Conservation (phyloP, 2,113 vertebrate species). For the Girardinichthys multiradiatus region DNA sequence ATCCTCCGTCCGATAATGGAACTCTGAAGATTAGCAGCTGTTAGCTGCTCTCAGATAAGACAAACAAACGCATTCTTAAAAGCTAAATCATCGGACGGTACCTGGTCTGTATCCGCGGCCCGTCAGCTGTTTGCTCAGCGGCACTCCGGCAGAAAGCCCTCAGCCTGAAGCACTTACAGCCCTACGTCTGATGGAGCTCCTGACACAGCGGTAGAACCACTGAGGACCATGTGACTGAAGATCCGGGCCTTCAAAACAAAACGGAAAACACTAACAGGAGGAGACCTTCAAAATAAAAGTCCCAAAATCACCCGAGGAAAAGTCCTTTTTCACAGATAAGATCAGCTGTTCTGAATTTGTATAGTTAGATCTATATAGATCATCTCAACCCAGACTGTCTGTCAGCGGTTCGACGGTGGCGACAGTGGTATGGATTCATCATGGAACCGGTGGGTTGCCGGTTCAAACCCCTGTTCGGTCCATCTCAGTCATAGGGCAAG, state of each 20-base stretch:
- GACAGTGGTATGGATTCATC: too few relatives aligned
- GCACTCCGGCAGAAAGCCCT: background rate
- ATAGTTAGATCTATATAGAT: too few relatives aligned
- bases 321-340: too few relatives aligned
- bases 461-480: too few relatives aligned
- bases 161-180: background rate
- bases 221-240: conserved; percentile 6
- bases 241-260: background rate
- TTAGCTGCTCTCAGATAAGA: background rate
- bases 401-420: too few relatives aligned
- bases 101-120: background rate
- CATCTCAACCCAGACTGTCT: too few relatives aligned
- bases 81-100: background rate
- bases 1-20: conserved; percentile 32
- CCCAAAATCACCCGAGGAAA: background rate
- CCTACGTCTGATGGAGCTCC: background rate
- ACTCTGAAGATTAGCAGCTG: background rate
- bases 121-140: conserved; percentile 21
- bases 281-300: background rate
- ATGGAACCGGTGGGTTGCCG: too few relatives aligned
- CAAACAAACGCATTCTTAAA: background rate
- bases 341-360: too few relatives aligned
- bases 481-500: too few relatives aligned
- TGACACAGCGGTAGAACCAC: background rate
- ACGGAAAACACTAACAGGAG: background rate